Percentiles rank a stretch among this genome's conserved stretches.
Conservation (phyloP, 1,140 invertebrate species). For the Mercenaria mercenaria region DNA sequence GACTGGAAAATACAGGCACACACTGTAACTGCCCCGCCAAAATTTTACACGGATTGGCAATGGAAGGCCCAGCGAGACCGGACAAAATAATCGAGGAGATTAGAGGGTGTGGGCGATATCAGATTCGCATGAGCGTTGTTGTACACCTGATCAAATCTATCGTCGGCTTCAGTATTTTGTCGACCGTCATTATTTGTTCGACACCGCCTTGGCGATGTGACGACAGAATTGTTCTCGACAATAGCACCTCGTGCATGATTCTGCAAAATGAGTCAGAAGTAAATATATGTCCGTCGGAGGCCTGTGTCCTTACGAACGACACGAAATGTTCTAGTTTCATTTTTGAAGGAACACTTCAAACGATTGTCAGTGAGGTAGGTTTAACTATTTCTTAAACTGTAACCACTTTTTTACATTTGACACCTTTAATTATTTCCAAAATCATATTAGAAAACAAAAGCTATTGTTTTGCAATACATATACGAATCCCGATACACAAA, state of each 20-base stretch:
- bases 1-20: no score
- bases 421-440: no score
- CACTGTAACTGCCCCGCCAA: no score
- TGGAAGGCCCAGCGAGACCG: background rate
- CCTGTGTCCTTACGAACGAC: background rate
- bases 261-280: background rate
- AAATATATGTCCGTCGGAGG: background rate
- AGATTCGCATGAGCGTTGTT: background rate
- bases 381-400: background rate
- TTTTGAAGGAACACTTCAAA: background rate
- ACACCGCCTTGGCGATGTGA: conserved; percentile 33
- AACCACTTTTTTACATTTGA: no score
- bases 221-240: background rate
- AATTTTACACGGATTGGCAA: no score
- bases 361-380: conserved; percentile 28
- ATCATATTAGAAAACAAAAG: no score
- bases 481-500: no score
- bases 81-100: conserved; percentile 42
- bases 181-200: background rate
- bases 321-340: conserved; percentile 6
- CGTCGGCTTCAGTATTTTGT: background rate
- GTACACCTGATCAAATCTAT: conserved; percentile 6
- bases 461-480: no score
- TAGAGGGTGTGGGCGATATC: conserved; percentile 29
- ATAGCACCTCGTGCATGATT: background rate